phyloP scores from a whole-genome alignment of 2,888 invertebrate genomes.

The Idaea biselata region DNA sequence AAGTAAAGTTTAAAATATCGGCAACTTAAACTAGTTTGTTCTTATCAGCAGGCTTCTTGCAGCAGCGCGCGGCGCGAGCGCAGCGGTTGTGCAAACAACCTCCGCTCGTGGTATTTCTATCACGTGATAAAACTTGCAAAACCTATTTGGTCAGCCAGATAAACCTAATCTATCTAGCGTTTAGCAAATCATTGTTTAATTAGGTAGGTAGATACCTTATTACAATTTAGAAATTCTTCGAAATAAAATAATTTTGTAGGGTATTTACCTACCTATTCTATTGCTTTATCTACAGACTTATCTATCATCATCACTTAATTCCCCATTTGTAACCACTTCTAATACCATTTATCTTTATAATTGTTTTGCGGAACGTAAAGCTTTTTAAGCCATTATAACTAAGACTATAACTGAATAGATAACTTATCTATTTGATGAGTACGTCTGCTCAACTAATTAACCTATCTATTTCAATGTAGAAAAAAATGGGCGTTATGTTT shows the following conservation, averaged over 20 bases:
- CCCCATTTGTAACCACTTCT: slow-evolving; percentile 1
- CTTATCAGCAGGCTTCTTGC: not conserved
- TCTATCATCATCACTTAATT: not conserved
- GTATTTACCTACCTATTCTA: no score
- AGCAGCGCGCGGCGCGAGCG: no score
- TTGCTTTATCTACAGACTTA: no score
- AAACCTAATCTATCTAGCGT: slow-evolving; percentile 11
- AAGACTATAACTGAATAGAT: not conserved
- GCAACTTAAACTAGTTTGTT: not conserved
- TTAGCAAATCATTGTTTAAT: not conserved
- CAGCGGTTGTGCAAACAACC: slow-evolving; percentile 45
- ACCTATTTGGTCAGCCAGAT: not conserved
- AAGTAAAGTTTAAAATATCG: not conserved
- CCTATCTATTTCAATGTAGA: not conserved
- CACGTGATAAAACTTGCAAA: slow-evolving; percentile 30
- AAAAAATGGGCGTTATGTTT: not conserved
- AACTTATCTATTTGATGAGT: slow-evolving; percentile 10
- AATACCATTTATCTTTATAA: slow-evolving; percentile 9
- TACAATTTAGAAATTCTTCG: not conserved
- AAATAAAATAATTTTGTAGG: not conserved
- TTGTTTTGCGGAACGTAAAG: slow-evolving; percentile 12
- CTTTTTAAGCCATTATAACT: not conserved
- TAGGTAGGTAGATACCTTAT: not conserved
- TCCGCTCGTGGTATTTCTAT: slow-evolving; percentile 26
- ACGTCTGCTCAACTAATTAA: slow-evolving; percentile 15